Base-by-base conservation (phyloP, 1,140 invertebrate genomes). In the Ericerus pela region DNA sequence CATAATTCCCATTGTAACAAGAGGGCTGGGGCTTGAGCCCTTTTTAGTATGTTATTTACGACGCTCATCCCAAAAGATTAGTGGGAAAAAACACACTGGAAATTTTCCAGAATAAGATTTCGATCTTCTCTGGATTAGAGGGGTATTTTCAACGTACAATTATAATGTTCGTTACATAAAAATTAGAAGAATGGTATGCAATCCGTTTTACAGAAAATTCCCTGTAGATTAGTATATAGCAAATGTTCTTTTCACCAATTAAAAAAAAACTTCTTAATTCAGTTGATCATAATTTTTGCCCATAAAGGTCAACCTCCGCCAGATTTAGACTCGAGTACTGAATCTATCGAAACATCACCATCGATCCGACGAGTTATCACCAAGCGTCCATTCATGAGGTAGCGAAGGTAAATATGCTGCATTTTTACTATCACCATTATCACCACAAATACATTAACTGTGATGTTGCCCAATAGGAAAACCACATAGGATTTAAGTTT, bases 361-460 rank as follows among this genome's bases (percentile, higher is more conserved):
- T 10, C 26, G 3, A 47, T 47, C 2, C 22, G 26, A 24, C 10
- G 41, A 47, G 26, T 47, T 18, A 47, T 47, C 20, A 18, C 41
- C 2, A 47, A 47, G 26, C 22, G 41, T 24, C 22, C 26, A 24
- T 47, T 24, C 18, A 47, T 47, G 41, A 47, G 41, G 41, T 47
- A 47, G 41, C 41, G 26, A 47, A 47, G 41, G 41, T 47, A 47
- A 20, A n/a, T n/a, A n/a, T n/a, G n/a, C n/a, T n/a, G n/a, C n/a
- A n/a, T n/a, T n/a, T n/a, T n/a, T n/a, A n/a, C n/a, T n/a, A n/a
- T n/a, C n/a, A n/a, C n/a, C n/a, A n/a, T n/a, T n/a, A n/a, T n/a
- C n/a, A n/a, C n/a, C n/a, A n/a, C n/a, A n/a, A n/a, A n/a, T n/a
- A n/a, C n/a, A n/a, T n/a, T n/a, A n/a, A n/a, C n/a, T n/a, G n/a